Evolutionary conservation across 1,140 invertebrate species (phyloP).

Genomic region (Teleopsis dalmanni): DNA sequence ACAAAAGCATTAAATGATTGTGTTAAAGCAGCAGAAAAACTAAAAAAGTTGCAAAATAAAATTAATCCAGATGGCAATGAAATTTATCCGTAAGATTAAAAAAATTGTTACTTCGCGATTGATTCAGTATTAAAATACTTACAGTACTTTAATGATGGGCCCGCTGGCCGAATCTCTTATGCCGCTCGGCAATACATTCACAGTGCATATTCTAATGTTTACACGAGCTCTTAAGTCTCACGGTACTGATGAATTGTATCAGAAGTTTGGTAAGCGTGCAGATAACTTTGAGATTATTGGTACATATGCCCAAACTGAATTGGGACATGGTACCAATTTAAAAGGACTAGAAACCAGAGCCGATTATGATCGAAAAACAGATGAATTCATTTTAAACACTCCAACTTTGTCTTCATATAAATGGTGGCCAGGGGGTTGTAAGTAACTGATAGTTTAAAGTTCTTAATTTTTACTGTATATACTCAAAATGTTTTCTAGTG

Average conservation of each 20-base stretch:
- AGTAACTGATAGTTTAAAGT: constrained; percentile 43
- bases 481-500: constrained; percentile 48
- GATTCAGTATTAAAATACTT: not conserved
- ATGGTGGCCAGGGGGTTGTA: constrained; percentile 87
- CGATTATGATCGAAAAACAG: constrained; percentile 71
- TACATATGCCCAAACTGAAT: constrained; percentile 88
- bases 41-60: constrained; percentile 56
- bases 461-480: not conserved
- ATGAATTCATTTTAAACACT: constrained; percentile 81
- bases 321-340: constrained; percentile 87
- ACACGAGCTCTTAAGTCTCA: constrained; percentile 77
- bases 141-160: constrained; percentile 10
- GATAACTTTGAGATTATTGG: constrained; percentile 75
- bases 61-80: constrained; percentile 57
- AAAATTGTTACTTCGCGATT: not conserved
- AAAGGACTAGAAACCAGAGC: constrained; percentile 83
- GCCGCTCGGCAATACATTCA: constrained; percentile 69
- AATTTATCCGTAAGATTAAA: constrained; percentile 48
- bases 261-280: constrained; percentile 71
- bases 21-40: constrained; percentile 59
- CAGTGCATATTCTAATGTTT: constrained; percentile 85
- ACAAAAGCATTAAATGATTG: constrained; percentile 66
- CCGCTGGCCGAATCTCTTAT: constrained; percentile 30
- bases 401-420: constrained; percentile 84
- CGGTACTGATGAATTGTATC: constrained; percentile 73